Evolutionary conservation across 2,797 vertebrate genomes (phyloP).

Genomic region (Hyperoplus lanceolatus): DNA sequence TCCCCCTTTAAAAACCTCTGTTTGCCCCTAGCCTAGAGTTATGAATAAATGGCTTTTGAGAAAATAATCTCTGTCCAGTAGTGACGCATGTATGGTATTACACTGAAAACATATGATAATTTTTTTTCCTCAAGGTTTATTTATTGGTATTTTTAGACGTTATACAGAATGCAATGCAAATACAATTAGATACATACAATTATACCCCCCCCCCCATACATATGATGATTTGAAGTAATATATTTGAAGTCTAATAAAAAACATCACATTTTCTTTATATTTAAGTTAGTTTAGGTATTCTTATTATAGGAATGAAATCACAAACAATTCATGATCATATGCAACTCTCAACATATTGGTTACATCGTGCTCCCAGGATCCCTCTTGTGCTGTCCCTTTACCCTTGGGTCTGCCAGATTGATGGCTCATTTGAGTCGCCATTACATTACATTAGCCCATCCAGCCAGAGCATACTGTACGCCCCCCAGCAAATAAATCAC

Average conservation of each 20-base stretch:
- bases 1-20: conserved; percentile 26
- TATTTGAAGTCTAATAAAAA: conserved; percentile 24
- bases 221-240: conserved; percentile 16
- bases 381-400: conserved; percentile 73
- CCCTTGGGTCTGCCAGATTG: conserved; percentile 81
- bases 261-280: conserved; percentile 7
- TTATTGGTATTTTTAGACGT: too few species aligned
- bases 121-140: too few species aligned
- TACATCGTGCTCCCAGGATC: conserved; percentile 54
- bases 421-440: conserved; percentile 83
- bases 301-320: conserved; percentile 33
- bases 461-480: conserved; percentile 62
- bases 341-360: conserved; percentile 43
- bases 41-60: conserved; percentile 43
- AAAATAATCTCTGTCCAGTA: not conserved
- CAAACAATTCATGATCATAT: conserved; percentile 43
- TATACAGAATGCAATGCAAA: too few species aligned
- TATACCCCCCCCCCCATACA: not conserved
- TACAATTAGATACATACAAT: too few species aligned
- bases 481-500: conserved; percentile 74
- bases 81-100: conserved; percentile 10
- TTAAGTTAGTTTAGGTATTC: conserved; percentile 18
- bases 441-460: conserved; percentile 77
- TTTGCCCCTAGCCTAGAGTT: conserved; percentile 14
- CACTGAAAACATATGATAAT: not conserved